Conservation (phyloP, 1,140 invertebrate species). For the Helicoverpa armigera region DNA sequence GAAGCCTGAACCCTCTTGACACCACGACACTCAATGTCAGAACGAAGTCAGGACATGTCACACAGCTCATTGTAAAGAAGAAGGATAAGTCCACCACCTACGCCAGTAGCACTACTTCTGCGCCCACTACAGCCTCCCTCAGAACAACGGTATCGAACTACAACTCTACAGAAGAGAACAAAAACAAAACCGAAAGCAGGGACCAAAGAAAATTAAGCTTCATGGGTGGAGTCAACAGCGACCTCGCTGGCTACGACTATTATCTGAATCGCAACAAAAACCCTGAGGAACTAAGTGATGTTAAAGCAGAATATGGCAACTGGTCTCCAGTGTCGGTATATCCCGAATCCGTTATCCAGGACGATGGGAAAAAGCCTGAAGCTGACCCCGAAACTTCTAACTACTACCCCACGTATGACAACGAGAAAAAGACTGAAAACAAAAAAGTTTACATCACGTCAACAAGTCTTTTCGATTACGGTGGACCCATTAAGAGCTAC, state of each 20-base stretch:
- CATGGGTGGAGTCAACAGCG: constrained; percentile 71
- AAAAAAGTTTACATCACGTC: constrained; percentile 86
- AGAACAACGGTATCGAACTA: constrained; percentile 66
- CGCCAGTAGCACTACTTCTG: constrained; percentile 65
- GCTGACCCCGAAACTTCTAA: constrained; percentile 76
- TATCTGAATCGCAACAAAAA: constrained; percentile 81
- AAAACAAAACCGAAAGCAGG: constrained; percentile 78
- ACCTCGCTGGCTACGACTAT: constrained; percentile 83
- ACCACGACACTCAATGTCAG: constrained; percentile 92
- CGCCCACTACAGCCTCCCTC: constrained; percentile 72
- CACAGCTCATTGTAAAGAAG: constrained; percentile 92
- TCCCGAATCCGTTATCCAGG: constrained; percentile 82
- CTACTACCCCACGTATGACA: constrained; percentile 83
- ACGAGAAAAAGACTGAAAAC: constrained; percentile 79
- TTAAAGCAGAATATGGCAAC: constrained; percentile 85
- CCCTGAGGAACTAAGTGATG: constrained; percentile 76
- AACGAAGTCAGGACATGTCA: constrained; percentile 90
- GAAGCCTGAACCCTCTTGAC: constrained; percentile 91
- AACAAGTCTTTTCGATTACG: constrained; percentile 78
- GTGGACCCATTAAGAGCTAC: constrained; percentile 78
- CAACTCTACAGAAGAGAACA: constrained; percentile 68
- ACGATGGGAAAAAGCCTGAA: constrained; percentile 74
- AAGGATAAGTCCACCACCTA: constrained; percentile 85
- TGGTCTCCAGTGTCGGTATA: constrained; percentile 85
- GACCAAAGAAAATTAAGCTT: constrained; percentile 82